Evolutionary conservation across 2,797 vertebrate genomes (phyloP), one percentile per base, ranked within the genome.

Genomic region (Macroramphosus scolopax): DNA sequence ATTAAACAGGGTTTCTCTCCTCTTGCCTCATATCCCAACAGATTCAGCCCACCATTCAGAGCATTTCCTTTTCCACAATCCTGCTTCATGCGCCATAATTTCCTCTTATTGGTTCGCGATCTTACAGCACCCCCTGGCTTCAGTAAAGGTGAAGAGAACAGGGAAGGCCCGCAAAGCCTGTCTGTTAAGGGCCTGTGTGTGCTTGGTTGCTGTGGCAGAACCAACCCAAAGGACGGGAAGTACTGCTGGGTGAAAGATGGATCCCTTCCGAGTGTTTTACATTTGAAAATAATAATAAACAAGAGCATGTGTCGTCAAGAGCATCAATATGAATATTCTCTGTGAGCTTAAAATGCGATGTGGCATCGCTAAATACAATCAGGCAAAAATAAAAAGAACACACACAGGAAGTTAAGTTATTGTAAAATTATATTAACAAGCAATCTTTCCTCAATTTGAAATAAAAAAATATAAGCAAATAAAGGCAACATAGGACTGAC

Each of bases 391-490:
- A 66, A 72, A 51, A 12, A 73, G 49, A 66, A 34, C 13, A 26
- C 67, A 79, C 76, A 80, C 86, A 63, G 63, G 65, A 60, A 63
- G 54, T 80, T 92, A 91, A 92, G 88, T 91, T 89, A 89, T 88
- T 89, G 89, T 89, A 89, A 90, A 90, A 89, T 89, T 88, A 90
- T 89, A 91, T 90, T 90, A 87, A 89, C 87, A 89, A 88, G 87
- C 87, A 89, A 89, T 88, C 78, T 87, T 88, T 90, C 87, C 88
- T 89, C 84, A 83, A 84, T 87, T 87, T 81, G 77, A 87, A 89
- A 88, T 78, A 88, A 82, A 88, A 87, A 86, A 88, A 80, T 79
- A 85, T 83, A 77, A 83, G 85, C 77, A 82, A 89, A 89, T 82
- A 86, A 87, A 88, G 84, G 85, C 86, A 87, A 87, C 84, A 87